Percentiles rank a stretch among this genome's conserved stretches.
Conservation (phyloP, 53 echinoderm and acorn worm genomes). For the Pentamera pediparva region DNA sequence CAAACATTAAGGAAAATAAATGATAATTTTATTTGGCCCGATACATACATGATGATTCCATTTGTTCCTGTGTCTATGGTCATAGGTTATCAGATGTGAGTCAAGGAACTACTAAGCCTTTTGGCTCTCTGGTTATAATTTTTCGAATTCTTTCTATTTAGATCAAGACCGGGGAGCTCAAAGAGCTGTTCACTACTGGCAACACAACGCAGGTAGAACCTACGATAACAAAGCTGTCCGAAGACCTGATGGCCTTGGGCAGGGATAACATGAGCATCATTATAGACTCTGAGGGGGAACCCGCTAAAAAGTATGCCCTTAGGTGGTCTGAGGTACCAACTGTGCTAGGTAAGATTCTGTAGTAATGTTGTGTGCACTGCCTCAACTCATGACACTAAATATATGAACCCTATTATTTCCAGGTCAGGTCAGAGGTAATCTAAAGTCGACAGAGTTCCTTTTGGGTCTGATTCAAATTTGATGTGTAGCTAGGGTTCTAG, state of each 20-base stretch:
- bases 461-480: too few relatives aligned
- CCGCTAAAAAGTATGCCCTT: conserved; percentile 95
- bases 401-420: neutral
- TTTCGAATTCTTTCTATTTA: conserved; percentile 19
- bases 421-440: neutral
- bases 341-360: conserved; percentile 61
- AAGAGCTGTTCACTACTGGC: conserved; percentile 92
- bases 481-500: too few relatives aligned
- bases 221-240: conserved; percentile 76
- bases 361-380: neutral
- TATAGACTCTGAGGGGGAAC: conserved; percentile 91
- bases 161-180: conserved; percentile 76
- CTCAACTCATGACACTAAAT: neutral
- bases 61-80: neutral
- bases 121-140: neutral
- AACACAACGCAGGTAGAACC: conserved; percentile 87
- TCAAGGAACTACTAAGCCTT: too few relatives aligned
- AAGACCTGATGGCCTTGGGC: conserved; percentile 83
- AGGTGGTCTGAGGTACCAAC: conserved; percentile 94
- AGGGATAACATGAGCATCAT: conserved; percentile 96
- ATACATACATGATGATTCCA: neutral
- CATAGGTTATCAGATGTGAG: too few relatives aligned
- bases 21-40: neutral
- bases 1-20: neutral
- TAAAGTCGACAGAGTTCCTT: too few relatives aligned